Conservation (phyloP, 2,797 vertebrate genomes). For the Microctenopoma lineatum region DNA sequence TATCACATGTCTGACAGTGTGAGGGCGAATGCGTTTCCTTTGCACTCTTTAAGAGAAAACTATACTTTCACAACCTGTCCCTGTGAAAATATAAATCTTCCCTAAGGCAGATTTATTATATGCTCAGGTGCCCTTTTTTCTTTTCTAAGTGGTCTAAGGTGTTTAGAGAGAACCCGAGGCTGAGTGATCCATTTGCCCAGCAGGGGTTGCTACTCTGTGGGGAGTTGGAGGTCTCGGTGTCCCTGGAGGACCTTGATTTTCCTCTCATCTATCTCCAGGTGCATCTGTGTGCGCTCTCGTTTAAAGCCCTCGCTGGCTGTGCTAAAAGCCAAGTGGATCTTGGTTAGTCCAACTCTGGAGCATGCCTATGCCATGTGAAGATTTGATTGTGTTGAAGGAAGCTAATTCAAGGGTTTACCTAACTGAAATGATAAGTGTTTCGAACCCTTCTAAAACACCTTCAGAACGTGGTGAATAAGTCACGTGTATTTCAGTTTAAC, state of each 20-base stretch:
- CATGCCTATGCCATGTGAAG: conserved; percentile 49
- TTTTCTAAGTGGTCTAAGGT: conserved; percentile 66
- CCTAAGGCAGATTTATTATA: conserved; percentile 67
- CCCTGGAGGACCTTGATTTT: conserved; percentile 67
- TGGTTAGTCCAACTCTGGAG: conserved; percentile 48
- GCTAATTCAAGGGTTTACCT: conserved; percentile 31
- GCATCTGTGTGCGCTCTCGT: conserved; percentile 54
- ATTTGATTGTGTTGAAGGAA: conserved; percentile 46
- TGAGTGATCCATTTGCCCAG: conserved; percentile 67
- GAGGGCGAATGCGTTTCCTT: conserved; percentile 37
- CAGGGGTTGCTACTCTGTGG: conserved; percentile 68
- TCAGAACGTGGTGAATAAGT: conserved; percentile 7
- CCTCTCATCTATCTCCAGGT: conserved; percentile 71
- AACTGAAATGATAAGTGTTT: conserved; percentile 35
- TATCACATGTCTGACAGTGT: neutral
- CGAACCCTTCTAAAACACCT: conserved; percentile 11
- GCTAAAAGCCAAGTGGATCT: conserved; percentile 65
- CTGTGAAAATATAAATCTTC: conserved; percentile 47
- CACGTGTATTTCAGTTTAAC: conserved; percentile 9
- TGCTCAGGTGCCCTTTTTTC: conserved; percentile 45
- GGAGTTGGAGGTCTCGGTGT: conserved; percentile 72
- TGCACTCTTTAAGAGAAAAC: conserved; percentile 28
- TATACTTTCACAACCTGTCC: conserved; percentile 27
- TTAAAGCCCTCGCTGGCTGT: conserved; percentile 62
- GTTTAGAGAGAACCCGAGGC: conserved; percentile 60